Conservation (phyloP, 2,797 vertebrate species). For the Nyctalus aviator region DNA sequence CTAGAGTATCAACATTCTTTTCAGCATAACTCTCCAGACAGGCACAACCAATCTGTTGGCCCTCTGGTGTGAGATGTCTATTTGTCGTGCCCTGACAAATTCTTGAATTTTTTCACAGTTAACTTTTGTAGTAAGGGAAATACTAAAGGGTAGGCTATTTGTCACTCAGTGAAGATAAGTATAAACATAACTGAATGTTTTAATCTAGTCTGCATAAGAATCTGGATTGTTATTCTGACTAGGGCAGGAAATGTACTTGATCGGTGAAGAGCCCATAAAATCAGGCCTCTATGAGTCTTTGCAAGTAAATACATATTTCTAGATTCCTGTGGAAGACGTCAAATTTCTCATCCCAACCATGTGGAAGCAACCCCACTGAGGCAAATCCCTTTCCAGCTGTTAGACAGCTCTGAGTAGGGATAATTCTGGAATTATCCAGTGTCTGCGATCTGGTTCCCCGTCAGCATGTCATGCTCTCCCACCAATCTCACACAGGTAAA, state of each 20-base stretch:
- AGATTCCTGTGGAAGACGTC: not conserved
- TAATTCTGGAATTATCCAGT: not conserved
- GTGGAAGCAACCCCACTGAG: not conserved
- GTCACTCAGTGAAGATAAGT: not conserved
- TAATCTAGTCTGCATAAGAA: not conserved
- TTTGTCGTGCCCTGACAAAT: not conserved
- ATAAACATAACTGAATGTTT: constrained; percentile 15
- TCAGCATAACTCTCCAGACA: not conserved
- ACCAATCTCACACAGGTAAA: not conserved
- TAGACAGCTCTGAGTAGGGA: not conserved
- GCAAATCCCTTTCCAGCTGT: not conserved
- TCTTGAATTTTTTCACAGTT: not conserved
- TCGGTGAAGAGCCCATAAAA: not conserved
- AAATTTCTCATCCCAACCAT: not conserved
- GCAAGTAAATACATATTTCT: not conserved
- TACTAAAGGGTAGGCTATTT: not conserved
- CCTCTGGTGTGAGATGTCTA: not conserved
- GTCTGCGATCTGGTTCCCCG: not conserved
- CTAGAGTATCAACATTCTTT: not conserved
- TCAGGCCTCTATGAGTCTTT: not conserved
- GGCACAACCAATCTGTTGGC: not conserved
- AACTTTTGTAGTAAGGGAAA: constrained; percentile 6
- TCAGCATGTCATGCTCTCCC: not conserved
- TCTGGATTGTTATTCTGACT: not conserved
- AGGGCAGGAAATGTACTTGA: not conserved